Percentiles rank a stretch among this genome's conserved stretches.
These are phyloP conservation scores for Acanthiza pusilla DNA, from an alignment of 2,797 vertebrate genomes.

Conservation along the genomic window DNA sequence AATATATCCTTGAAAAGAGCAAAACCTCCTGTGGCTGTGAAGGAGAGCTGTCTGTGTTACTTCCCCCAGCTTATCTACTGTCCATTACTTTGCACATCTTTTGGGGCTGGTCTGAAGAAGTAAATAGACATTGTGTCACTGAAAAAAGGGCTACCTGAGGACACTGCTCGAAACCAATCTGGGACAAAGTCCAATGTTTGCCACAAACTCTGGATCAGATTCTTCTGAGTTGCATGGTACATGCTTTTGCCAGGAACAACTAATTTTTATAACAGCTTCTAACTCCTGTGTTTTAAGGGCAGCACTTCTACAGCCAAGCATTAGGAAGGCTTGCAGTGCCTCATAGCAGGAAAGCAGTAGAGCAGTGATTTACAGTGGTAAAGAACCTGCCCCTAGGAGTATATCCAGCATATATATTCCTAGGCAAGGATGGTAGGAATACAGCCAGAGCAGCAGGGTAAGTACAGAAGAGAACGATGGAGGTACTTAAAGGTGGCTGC, in stretches of 20 bases:
- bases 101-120: neutral
- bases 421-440: neutral
- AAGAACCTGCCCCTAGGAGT: neutral
- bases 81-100: neutral
- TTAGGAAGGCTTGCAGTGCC: neutral
- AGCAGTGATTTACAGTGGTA: neutral
- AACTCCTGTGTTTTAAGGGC: neutral
- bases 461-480: neutral
- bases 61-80: neutral
- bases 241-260: neutral
- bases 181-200: neutral
- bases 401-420: neutral
- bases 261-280: neutral
- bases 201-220: neutral
- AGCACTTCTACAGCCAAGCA: neutral
- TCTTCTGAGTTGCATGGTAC: neutral
- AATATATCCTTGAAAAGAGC: neutral
- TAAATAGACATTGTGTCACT: neutral
- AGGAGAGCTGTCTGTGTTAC: neutral
- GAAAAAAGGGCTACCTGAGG: neutral
- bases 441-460: neutral
- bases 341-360: neutral
- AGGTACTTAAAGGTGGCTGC: neutral
- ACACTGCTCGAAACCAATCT: neutral
- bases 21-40: neutral